Conservation (phyloP, 2,888 invertebrate species). For the Crepidodera aurea region DNA sequence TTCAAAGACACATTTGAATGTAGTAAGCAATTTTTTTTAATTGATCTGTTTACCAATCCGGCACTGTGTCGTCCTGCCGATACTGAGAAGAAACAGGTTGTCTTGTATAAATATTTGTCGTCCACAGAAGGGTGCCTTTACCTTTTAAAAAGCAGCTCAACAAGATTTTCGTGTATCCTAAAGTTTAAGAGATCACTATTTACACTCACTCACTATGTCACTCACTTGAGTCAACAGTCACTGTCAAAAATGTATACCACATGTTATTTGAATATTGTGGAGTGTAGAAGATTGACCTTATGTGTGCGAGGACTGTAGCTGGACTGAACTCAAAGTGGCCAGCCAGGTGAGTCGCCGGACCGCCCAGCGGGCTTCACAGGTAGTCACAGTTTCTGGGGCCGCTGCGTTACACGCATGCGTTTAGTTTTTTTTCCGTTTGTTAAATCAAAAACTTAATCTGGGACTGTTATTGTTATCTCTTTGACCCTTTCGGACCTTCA, state of each 20-base stretch:
- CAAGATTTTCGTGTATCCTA: conserved; percentile 39
- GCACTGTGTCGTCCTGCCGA: conserved; percentile 14
- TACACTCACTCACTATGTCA: conserved; percentile 45
- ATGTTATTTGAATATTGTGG: conserved; percentile 47
- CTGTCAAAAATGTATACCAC: conserved; percentile 44
- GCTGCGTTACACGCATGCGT: conserved; percentile 56
- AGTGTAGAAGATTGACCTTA: conserved; percentile 50
- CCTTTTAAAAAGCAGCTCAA: conserved; percentile 34
- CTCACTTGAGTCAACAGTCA: conserved; percentile 45
- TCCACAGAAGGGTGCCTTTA: conserved; percentile 34
- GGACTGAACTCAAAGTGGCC: conserved; percentile 59
- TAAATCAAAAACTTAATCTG: conserved; percentile 34
- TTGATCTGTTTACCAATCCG: conserved; percentile 5
- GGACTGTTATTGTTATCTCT: conserved; percentile 34
- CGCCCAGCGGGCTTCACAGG: conserved; percentile 58
- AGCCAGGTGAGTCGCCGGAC: conserved; percentile 56
- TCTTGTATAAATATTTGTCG: conserved; percentile 37
- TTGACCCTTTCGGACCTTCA: conserved; percentile 31
- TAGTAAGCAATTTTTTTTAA: too few species aligned
- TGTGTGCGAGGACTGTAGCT: conserved; percentile 55
- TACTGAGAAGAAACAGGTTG: conserved; percentile 22
- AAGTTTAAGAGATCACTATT: conserved; percentile 42
- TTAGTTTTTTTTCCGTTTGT: conserved; percentile 40
- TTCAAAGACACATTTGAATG: too few species aligned
- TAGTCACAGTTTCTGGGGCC: conserved; percentile 56